Evolutionary conservation across 2,113 vertebrate genomes (phyloP), one percentile per base, ranked within the genome.

Genomic region (Reinhardtius hippoglossoides): DNA sequence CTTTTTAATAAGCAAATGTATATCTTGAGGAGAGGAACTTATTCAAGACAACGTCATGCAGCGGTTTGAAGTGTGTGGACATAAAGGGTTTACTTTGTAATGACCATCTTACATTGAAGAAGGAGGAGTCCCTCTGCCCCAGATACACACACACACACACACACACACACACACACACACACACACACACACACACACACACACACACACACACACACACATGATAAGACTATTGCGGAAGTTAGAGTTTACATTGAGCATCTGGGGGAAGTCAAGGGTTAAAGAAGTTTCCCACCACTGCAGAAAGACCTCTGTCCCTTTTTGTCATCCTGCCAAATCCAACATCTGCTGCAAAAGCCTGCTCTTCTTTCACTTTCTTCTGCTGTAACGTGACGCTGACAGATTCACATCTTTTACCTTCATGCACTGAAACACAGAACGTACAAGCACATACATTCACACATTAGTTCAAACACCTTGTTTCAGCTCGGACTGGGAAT

Each of bases 251-350:
- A 92, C 86, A 85, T 74, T 89, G 78, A 85, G 81, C 87, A 89
- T 88, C 91, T 90, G 88, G 87, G 78, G 87, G 87, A 86, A 83
- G 91, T 92, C 89, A 86, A 81, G 78, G 88, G 90, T 91, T 89
- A 91, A 88, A 91, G 83, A 92, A 90, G 87, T 88, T 92, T 93
- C 92, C 92, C 90, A 93, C 88, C 90, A 82, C 81, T 88, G 89
- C 87, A 74, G 79, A 82, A 76, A 76, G 82, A 89, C 86, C 77
- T 89, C 79, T 87, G 83, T 91, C 88, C 85, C 14, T 4, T 57
- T 57, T 74, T 6, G 63, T 77, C 78, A 73, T 76, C 59, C 54
- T 58, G 81, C 59, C 69, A 85, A 81, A 83, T 86, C 88, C 81
- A 84, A 84, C 63, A 81, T 76, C 86, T 80, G 61, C 59, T 57